phyloP scores from a whole-genome alignment of 2,113 vertebrate genomes.

The Rana temporaria region DNA sequence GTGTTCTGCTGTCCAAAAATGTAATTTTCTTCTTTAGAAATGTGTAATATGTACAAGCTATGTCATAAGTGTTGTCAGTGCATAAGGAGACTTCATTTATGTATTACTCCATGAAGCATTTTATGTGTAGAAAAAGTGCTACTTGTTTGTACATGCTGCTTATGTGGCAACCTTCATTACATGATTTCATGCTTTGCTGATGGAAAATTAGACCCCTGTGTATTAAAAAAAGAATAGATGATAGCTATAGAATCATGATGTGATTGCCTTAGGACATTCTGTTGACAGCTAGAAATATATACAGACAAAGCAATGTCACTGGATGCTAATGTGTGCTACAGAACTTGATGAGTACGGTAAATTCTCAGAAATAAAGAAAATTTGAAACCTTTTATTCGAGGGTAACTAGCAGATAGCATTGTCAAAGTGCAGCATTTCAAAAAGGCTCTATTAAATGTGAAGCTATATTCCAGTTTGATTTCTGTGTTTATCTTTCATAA shows the following conservation, averaged over 20 bases:
- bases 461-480: constrained; percentile 60
- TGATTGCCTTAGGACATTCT: constrained; percentile 94
- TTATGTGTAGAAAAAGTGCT: constrained; percentile 79
- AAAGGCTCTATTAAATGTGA: constrained; percentile 59
- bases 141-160: constrained; percentile 85
- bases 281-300: constrained; percentile 94
- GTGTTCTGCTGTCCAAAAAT: too few species aligned
- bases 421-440: constrained; percentile 39
- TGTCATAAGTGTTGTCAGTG: constrained; percentile 66
- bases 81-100: constrained; percentile 81
- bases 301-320: constrained; percentile 88
- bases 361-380: constrained; percentile 78
- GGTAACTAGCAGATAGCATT: constrained; percentile 59
- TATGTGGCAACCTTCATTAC: constrained; percentile 85
- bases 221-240: constrained; percentile 89
- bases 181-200: constrained; percentile 98
- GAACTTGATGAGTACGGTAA: constrained; percentile 83
- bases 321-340: constrained; percentile 94
- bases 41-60: too few species aligned
- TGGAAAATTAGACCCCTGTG: constrained; percentile 93
- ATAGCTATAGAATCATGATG: constrained; percentile 84
- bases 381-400: constrained; percentile 64
- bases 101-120: constrained; percentile 87
- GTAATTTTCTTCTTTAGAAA: too few species aligned
- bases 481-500: constrained; percentile 12